Conservation (phyloP, 1,140 invertebrate species). For the Bombyx mori region DNA sequence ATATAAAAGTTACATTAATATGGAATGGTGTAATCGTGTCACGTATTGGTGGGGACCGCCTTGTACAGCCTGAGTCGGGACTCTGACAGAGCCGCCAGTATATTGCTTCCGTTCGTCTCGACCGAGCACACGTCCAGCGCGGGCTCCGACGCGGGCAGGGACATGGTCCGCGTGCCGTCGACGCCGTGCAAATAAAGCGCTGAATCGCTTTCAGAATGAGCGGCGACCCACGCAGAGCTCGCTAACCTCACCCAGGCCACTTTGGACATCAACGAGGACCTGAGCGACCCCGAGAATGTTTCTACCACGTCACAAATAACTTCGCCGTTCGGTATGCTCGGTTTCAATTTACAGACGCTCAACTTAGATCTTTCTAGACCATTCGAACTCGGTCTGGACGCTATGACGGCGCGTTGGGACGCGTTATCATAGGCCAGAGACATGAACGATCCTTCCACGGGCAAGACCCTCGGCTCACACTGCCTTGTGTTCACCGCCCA, state of each 20-base stretch:
- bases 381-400: slow-evolving; percentile 72
- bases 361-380: slow-evolving; percentile 74
- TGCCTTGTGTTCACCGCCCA: slow-evolving; percentile 72
- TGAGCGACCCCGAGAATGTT: slow-evolving; percentile 36
- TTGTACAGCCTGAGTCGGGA: slow-evolving; percentile 77
- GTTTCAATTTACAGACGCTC: slow-evolving; percentile 64
- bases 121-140: slow-evolving; percentile 78
- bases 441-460: slow-evolving; percentile 81
- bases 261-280: slow-evolving; percentile 41
- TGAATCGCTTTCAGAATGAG: slow-evolving; percentile 76
- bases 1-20: no score
- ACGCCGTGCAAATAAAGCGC: slow-evolving; percentile 78
- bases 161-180: slow-evolving; percentile 71
- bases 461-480: slow-evolving; percentile 61
- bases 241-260: slow-evolving; percentile 36
- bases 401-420: slow-evolving; percentile 76
- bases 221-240: slow-evolving; percentile 71
- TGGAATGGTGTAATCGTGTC: not conserved
- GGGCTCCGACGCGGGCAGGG: slow-evolving; percentile 73
- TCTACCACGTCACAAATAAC: slow-evolving; percentile 38
- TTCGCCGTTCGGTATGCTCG: slow-evolving; percentile 58
- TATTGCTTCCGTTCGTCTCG: slow-evolving; percentile 59
- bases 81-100: slow-evolving; percentile 77
- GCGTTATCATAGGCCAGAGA: slow-evolving; percentile 78
- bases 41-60: slow-evolving; percentile 31